A percentile compares a stretch with the other conserved stretches of the same genome.
phyloP scores from a whole-genome alignment of 2,113 vertebrate species.

The Bostrychus sinensis region DNA sequence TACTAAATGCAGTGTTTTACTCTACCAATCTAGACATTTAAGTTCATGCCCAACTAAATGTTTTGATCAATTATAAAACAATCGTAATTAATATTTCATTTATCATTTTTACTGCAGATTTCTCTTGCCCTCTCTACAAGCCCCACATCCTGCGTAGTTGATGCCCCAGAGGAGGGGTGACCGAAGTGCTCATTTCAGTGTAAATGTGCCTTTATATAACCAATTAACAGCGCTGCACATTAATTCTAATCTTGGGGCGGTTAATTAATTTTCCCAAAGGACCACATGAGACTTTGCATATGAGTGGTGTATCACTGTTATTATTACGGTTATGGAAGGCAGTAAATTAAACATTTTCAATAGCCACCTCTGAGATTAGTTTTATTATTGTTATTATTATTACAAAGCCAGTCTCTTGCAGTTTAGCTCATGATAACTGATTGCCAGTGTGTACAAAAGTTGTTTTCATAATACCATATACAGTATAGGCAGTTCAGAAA shows the following conservation, averaged over 20 bases:
- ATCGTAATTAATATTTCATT: neutral
- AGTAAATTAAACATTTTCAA: neutral
- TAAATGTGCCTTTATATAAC: neutral
- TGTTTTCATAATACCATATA: too few species aligned
- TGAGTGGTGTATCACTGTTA: neutral
- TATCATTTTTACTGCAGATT: neutral
- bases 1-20: too few species aligned
- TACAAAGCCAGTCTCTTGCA: too few species aligned
- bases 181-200: neutral
- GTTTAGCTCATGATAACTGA: too few species aligned
- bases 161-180: neutral
- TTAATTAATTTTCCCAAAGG: slow-evolving; percentile 11
- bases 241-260: neutral
- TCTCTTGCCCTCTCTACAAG: neutral
- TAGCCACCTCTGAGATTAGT: neutral
- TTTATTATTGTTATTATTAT: too few species aligned
- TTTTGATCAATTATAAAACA: too few species aligned
- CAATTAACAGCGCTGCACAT: slow-evolving; percentile 3
- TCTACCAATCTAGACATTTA: too few species aligned
- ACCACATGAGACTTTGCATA: neutral
- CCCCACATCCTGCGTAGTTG: neutral
- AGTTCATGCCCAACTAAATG: too few species aligned
- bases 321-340: neutral
- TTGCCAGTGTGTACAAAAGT: too few species aligned
- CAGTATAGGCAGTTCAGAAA: too few species aligned